Conservation (phyloP, 2,113 vertebrate genomes). For the Scopus umbretta region DNA sequence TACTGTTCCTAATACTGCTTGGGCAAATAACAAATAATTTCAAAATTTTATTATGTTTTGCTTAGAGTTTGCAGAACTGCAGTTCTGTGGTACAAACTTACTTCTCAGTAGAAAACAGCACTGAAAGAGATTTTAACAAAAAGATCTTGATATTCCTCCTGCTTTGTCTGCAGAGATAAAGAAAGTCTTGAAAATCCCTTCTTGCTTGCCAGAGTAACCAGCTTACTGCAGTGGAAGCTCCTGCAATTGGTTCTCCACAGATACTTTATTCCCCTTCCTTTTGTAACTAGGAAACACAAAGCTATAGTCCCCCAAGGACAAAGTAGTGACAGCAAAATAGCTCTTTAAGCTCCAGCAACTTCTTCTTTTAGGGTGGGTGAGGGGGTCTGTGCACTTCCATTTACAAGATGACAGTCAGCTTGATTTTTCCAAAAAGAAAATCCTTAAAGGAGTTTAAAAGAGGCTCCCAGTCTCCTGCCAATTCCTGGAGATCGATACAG, state of each 20-base stretch:
- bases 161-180: neutral
- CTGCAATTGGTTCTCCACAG: neutral
- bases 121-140: neutral
- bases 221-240: neutral
- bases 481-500: neutral
- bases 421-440: neutral
- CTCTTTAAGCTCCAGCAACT: neutral
- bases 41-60: neutral
- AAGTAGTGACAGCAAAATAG: neutral
- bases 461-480: neutral
- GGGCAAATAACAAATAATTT: neutral
- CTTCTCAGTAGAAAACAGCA: neutral
- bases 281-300: slow-evolving; percentile 18
- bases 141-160: neutral
- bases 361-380: neutral
- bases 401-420: neutral
- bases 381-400: neutral
- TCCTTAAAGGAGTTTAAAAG: neutral
- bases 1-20: neutral
- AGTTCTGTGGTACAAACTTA: neutral
- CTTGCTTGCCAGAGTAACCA: neutral
- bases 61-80: neutral
- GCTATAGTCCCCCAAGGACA: neutral
- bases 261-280: neutral
- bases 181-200: neutral